A percentile compares a stretch with the other conserved stretches of the same genome.
phyloP scores from a whole-genome alignment of 2,888 invertebrate species.

The Myopa testacea region DNA sequence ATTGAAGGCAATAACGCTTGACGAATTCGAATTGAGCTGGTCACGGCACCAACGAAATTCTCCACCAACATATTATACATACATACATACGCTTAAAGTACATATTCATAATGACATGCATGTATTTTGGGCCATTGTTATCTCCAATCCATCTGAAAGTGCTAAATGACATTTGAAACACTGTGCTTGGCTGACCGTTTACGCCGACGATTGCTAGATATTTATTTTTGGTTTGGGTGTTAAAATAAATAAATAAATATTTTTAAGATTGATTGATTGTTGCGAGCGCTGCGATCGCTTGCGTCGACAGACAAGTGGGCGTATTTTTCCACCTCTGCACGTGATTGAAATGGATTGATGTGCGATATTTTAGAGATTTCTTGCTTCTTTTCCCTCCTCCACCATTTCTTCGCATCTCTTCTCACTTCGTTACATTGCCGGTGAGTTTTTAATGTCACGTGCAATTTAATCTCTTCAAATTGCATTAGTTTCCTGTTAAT shows the following conservation, averaged over 20 bases:
- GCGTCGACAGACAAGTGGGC: conserved; percentile 24
- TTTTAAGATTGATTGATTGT: conserved; percentile 31
- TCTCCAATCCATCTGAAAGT: too few relatives aligned
- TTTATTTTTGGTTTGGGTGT: conserved; percentile 30
- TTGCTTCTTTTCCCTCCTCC: neutral
- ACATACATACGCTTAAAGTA: too few relatives aligned
- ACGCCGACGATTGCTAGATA: neutral
- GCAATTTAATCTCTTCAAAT: conserved; percentile 23
- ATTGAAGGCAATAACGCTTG: too few relatives aligned
- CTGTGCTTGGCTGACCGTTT: neutral
- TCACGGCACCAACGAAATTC: too few relatives aligned
- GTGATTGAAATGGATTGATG: neutral
- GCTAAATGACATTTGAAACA: neutral
- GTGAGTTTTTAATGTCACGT: conserved; percentile 20
- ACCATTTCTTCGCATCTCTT: neutral
- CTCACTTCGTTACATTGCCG: conserved; percentile 7
- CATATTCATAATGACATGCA: too few relatives aligned
- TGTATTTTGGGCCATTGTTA: too few relatives aligned
- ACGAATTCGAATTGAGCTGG: too few relatives aligned
- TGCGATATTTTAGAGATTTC: neutral
- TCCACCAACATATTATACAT: too few relatives aligned
- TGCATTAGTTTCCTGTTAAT: conserved; percentile 10
- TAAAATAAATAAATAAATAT: conserved; percentile 32
- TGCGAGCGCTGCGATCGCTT: neutral
- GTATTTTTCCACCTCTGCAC: neutral